Conservation (phyloP, 92 coral and sea anemone genomes). For the Zoanthus sociatus region DNA sequence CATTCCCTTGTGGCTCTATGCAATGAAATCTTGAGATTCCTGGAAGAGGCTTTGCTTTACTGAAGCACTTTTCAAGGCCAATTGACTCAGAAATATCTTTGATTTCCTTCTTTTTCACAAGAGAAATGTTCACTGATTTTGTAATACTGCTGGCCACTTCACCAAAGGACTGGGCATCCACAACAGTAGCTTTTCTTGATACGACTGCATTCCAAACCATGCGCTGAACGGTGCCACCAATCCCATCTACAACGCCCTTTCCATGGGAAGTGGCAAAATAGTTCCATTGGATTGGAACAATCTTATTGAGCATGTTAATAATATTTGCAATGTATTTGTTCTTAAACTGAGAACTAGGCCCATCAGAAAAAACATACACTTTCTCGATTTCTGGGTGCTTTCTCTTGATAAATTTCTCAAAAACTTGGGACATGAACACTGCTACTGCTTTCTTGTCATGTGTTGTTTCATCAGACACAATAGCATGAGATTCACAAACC, state of each 20-base stretch:
- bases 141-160: no score
- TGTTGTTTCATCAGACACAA: constrained; percentile 60
- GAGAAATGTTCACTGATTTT: constrained; percentile 37
- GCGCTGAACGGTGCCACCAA: constrained; percentile 75
- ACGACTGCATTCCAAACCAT: constrained; percentile 77
- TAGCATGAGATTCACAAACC: constrained; percentile 51
- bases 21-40: constrained; percentile 27
- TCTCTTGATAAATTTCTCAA: constrained; percentile 57
- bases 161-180: constrained; percentile 9
- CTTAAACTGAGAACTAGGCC: constrained; percentile 77
- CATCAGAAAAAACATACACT: constrained; percentile 71
- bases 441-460: constrained; percentile 76
- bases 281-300: constrained; percentile 69
- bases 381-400: constrained; percentile 51
- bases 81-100: constrained; percentile 46
- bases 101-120: constrained; percentile 60
- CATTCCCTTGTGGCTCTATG: constrained; percentile 36
- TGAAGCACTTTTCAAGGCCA: constrained; percentile 33
- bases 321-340: constrained; percentile 71
- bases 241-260: constrained; percentile 77
- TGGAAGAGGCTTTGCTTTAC: constrained; percentile 22
- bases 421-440: constrained; percentile 57
- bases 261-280: constrained; percentile 82
- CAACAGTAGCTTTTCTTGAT: constrained; percentile 55
- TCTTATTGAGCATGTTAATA: constrained; percentile 57